Evolutionary conservation across 2,888 invertebrate species (phyloP), one percentile per base, ranked within the genome.

Genomic region (Druceiella hillmani): DNA sequence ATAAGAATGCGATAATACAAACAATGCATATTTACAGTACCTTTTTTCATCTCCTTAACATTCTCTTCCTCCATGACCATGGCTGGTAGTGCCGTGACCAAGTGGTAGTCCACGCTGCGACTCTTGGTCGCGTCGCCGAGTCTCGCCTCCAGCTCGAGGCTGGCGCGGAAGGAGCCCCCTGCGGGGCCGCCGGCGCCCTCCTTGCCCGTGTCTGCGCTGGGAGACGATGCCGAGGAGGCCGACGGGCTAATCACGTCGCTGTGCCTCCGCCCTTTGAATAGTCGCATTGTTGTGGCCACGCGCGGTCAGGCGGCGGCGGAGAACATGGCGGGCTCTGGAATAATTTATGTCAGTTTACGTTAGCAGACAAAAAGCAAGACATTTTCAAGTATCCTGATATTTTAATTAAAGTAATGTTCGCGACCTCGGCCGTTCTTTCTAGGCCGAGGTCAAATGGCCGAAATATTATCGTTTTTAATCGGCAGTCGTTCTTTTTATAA

Each of bases 1-100:
- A n/a, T n/a, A n/a, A n/a, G n/a, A n/a, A n/a, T n/a, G n/a, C n/a
- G n/a, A n/a, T n/a, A n/a, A n/a, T n/a, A n/a, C n/a, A n/a, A n/a
- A n/a, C n/a, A n/a, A n/a, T n/a, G n/a, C n/a, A n/a, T n/a, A n/a
- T n/a, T n/a, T n/a, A n/a, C n/a, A n/a, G 40, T 53, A 75, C 76
- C 75, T 65, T 71, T 74, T 45, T 76, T 76, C 66, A 76, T 77
- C 57, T 77, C 74, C 54, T 63, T 66, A 36, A 66, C 69, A 7
- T 49, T 47, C 52, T 79, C 79, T 56, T 83, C 83, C 58, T 84
- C 84, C 60, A 84, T 78, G 59, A 85, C 80, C 61, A 83, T 79
- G 51, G 83, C 84, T 43, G 85, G 85, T 50, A 85, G 73, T 48
- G 85, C 85, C 50, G 83, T 85, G 55, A 85, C 84, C 57, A 82